Conservation (phyloP, 2,888 invertebrate genomes). For the Amiota minor region DNA sequence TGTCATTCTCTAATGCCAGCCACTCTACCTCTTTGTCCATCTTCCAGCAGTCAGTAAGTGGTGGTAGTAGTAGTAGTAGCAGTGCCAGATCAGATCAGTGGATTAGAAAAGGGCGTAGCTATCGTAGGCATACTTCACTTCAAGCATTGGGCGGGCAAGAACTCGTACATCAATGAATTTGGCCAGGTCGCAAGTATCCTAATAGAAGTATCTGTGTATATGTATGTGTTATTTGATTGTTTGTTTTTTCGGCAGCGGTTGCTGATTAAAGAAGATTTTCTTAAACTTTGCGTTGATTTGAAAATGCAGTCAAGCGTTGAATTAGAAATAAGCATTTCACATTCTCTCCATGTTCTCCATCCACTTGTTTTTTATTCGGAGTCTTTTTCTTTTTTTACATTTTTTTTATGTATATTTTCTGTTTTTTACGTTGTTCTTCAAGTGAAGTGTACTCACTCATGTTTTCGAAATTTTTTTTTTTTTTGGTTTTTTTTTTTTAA, state of each 20-base stretch:
- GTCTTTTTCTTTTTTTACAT: conserved; percentile 1
- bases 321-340: conserved; percentile 51
- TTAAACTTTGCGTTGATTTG: conserved; percentile 61
- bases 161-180: neutral
- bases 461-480: neutral
- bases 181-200: conserved; percentile 38
- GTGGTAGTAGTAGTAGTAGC: neutral
- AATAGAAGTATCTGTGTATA: neutral
- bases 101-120: conserved; percentile 63
- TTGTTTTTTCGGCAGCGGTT: conserved; percentile 43
- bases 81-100: conserved; percentile 52
- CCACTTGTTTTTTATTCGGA: neutral
- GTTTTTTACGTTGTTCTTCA: too few species aligned
- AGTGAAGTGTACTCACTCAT: neutral
- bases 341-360: neutral
- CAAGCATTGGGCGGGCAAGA: neutral
- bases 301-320: conserved; percentile 63
- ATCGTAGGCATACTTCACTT: conserved; percentile 24
- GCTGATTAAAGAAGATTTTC: conserved; percentile 64
- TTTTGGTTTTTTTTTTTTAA: too few species aligned
- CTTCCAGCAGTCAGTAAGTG: neutral
- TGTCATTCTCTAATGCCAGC: too few species aligned
- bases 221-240: conserved; percentile 19
- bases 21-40: neutral
- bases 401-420: neutral